These are phyloP conservation scores for Rhingia campestris DNA, from an alignment of 2,888 invertebrate species.

Conservation along the genomic window DNA sequence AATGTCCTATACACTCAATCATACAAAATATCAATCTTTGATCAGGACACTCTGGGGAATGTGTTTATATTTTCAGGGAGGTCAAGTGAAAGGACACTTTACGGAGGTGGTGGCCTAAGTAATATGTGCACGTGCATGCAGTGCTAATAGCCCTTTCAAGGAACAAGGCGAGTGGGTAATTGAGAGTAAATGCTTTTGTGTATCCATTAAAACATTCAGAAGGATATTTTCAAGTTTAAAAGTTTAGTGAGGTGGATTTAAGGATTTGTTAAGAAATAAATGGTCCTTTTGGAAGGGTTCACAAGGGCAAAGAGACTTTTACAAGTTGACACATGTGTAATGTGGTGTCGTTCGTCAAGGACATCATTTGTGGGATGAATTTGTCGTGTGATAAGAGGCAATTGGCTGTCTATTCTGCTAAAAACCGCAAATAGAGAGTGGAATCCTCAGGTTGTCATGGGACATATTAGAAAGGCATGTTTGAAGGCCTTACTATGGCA, in stretches of 20 bases:
- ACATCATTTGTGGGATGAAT: too few species aligned
- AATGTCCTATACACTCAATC: neutral
- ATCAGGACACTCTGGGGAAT: neutral
- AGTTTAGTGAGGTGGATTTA: neutral
- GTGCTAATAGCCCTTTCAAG: neutral
- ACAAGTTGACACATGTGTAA: too few species aligned
- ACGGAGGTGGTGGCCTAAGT: neutral
- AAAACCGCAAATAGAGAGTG: too few species aligned
- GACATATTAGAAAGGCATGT: too few species aligned
- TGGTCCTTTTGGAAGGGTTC: too few species aligned
- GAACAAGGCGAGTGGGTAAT: constrained; percentile 1
- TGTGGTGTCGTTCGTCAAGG: too few species aligned
- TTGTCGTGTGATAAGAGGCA: too few species aligned
- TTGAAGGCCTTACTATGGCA: too few species aligned
- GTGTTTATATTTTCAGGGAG: neutral
- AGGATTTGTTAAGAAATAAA: too few species aligned
- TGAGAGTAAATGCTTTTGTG: constrained; percentile 14
- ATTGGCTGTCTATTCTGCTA: too few species aligned
- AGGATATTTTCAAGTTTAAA: neutral
- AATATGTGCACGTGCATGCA: neutral
- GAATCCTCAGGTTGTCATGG: too few species aligned
- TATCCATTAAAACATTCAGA: constrained; percentile 10
- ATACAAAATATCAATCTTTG: neutral
- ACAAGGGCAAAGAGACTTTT: too few species aligned
- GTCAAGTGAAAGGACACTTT: neutral